Conservation (phyloP, 2,888 invertebrate genomes). For the Stenichneumon culpator region DNA sequence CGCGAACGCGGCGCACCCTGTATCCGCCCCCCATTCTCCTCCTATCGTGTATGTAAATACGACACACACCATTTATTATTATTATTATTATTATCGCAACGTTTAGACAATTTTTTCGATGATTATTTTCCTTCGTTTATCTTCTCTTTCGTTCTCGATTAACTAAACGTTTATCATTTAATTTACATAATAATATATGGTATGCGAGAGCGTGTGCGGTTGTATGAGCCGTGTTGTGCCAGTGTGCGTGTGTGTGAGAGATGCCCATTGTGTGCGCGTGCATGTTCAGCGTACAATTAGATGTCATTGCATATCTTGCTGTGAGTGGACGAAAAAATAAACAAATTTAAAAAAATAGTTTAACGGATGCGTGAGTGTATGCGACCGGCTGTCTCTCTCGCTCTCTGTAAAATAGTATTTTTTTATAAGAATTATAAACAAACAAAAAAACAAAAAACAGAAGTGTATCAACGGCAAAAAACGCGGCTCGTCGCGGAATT, state of each 20-base stretch:
- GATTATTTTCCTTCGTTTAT: conserved; percentile 26
- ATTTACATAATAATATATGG: conserved; percentile 44
- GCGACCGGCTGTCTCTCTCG: conserved; percentile 33
- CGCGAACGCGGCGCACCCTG: conserved; percentile 27
- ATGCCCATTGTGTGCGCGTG: conserved; percentile 60
- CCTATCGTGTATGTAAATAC: conserved; percentile 67
- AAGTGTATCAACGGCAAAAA: conserved; percentile 19
- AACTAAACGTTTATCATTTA: conserved; percentile 43
- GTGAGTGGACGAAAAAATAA: conserved; percentile 34
- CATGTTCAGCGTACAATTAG: conserved; percentile 50
- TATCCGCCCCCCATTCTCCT: conserved; percentile 35
- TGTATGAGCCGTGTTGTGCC: conserved; percentile 46
- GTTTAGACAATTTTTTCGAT: conserved; percentile 40
- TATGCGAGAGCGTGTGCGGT: conserved; percentile 64
- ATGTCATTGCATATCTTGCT: conserved; percentile 58
- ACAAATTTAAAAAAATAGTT: conserved; percentile 24
- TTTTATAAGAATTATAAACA: conserved; percentile 61
- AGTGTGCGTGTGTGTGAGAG: conserved; percentile 63
- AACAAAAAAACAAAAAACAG: conserved; percentile 39
- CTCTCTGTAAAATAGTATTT: conserved; percentile 69
- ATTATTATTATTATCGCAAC: conserved; percentile 37
- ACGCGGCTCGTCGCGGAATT: conserved; percentile 9
- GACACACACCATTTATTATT: conserved; percentile 62
- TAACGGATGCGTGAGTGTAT: conserved; percentile 28
- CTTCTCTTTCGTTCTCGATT: conserved; percentile 32